Evolutionary conservation across 1,140 invertebrate species (phyloP).

Genomic region (Vanessa atalanta): DNA sequence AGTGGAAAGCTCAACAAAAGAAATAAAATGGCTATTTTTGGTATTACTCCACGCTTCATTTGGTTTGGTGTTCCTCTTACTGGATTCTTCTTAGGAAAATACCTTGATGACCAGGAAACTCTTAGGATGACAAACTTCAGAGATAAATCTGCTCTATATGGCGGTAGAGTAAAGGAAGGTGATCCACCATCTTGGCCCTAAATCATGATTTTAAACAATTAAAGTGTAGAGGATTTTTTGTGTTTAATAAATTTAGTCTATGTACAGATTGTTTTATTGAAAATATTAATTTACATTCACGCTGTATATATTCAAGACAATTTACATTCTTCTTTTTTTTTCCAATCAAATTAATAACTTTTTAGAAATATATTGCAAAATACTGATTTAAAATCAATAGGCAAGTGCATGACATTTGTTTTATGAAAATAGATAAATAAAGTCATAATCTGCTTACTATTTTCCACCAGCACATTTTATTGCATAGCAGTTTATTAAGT

Average conservation of each 20-base stretch:
- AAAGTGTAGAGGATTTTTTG: neutral
- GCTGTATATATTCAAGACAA: too few species aligned
- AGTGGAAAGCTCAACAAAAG: slow-evolving; percentile 84
- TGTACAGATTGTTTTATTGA: too few species aligned
- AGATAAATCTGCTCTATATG: slow-evolving; percentile 89
- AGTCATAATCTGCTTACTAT: too few species aligned
- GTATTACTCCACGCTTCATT: slow-evolving; percentile 74
- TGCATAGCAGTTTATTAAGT: too few species aligned
- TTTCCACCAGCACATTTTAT: too few species aligned
- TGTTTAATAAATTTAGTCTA: neutral
- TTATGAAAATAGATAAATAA: too few species aligned
- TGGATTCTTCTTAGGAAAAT: slow-evolving; percentile 83
- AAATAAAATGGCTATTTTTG: slow-evolving; percentile 79
- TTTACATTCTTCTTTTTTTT: too few species aligned
- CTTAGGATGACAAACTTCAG: slow-evolving; percentile 86
- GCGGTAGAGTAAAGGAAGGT: slow-evolving; percentile 83
- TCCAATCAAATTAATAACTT: too few species aligned
- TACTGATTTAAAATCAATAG: too few species aligned
- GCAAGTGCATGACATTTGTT: too few species aligned
- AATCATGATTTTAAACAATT: slow-evolving; percentile 31
- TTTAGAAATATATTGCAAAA: too few species aligned
- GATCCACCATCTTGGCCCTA: slow-evolving; percentile 87
- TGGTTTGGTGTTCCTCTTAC: slow-evolving; percentile 78
- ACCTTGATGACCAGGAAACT: slow-evolving; percentile 85
- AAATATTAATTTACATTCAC: too few species aligned